Base-by-base conservation (phyloP, 1,140 invertebrate genomes). In the Babylonia areolata region DNA sequence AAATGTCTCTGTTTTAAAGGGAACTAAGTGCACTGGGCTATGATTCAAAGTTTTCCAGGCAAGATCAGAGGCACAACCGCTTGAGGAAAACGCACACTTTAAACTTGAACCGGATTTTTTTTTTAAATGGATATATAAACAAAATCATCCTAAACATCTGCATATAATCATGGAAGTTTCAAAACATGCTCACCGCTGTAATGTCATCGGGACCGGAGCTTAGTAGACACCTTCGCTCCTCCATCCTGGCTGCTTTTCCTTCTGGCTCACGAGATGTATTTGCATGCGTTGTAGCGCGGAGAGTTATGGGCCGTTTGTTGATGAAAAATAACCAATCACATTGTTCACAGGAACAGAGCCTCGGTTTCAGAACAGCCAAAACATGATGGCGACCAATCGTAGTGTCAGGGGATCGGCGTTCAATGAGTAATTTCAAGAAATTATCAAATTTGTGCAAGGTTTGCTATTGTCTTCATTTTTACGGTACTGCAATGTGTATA, bases 311-410 rank as follows among this genome's bases (percentile, higher is more conserved):
- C 78, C 78, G 11, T 80, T 80, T 80, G 78, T 80, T 80, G 78
- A 54, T 54, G 31, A 54, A 80, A 33, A 54, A 33, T 39, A 75
- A 33, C 73, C 73, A 75, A 75, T 75, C 73, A 75, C 9, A 77
- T 5, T 0, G 15, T 33, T 31, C n/a, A 58, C 78, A 31, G 78
- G 78, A 58, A 80, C 78, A 28, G 23, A 35, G 69, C 82, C 82
- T 84, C 82, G 82, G 23, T 46, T 42, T 84, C 28, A 46, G 35
- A 31, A 69, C 75, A n/a, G n/a, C n/a, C n/a, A n/a, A 84, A 84
- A 84, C 64, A 84, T 84, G 82, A 84, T 84, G 82, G 82, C 82
- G 82, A 84, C 58, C 58, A 64, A 64, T 28, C 28, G 23, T 6
- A 23, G 17, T 64, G 58, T 3, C 5, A 64, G 28, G 58, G 58